A percentile compares a stretch with the other conserved stretches of the same genome.
These are phyloP conservation scores for Ostrea denselamellosa DNA, from an alignment of 1,140 invertebrate species.

Conservation along the genomic window DNA sequence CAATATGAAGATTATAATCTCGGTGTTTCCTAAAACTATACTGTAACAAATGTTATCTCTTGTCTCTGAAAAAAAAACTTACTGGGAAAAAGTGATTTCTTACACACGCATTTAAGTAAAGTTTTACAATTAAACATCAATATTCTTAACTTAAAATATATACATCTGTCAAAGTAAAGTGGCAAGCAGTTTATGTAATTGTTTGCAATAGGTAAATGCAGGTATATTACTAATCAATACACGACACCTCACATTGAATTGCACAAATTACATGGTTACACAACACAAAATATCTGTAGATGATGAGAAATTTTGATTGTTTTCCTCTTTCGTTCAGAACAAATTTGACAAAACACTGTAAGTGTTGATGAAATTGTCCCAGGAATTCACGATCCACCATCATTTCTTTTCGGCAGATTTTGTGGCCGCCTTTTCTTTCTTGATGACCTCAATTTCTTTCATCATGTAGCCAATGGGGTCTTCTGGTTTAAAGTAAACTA, in stretches of 20 bases:
- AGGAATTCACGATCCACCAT: not conserved
- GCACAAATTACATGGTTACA: not conserved
- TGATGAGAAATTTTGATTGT: not conserved
- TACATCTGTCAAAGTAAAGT: not conserved
- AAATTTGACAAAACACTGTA: not conserved
- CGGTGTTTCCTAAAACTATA: not conserved
- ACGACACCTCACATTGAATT: not conserved
- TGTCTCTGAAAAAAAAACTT: not conserved
- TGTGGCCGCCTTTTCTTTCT: constrained; percentile 53
- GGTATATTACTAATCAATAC: not conserved
- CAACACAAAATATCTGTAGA: not conserved
- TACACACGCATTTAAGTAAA: not conserved
- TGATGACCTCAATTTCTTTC: constrained; percentile 69
- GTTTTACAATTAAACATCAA: not conserved
- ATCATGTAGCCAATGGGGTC: constrained; percentile 72
- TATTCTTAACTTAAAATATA: not conserved
- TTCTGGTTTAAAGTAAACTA: constrained; percentile 68
- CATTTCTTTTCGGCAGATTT: constrained; percentile 43
- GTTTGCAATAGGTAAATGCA: not conserved
- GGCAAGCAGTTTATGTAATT: not conserved
- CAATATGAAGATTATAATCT: not conserved
- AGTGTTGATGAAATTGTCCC: not conserved
- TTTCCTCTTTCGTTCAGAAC: not conserved
- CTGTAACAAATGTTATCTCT: not conserved
- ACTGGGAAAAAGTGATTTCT: not conserved